phyloP scores from a whole-genome alignment of 2,888 invertebrate genomes.

The Marasmarcha lunaedactyla region DNA sequence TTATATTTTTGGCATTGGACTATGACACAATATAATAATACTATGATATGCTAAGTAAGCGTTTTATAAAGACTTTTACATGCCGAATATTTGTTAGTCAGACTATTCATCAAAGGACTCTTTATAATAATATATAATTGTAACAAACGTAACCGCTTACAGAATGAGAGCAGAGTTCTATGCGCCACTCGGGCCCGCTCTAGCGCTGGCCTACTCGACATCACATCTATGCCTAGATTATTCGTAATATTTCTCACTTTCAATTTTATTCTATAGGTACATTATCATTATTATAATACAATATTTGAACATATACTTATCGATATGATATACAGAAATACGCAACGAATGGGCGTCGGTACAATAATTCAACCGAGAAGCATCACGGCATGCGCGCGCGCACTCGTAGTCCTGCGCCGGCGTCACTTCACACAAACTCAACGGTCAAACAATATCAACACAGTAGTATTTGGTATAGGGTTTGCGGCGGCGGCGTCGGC shows the following conservation, averaged over 20 bases:
- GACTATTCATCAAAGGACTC: conserved; percentile 70
- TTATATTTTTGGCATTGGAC: conserved; percentile 72
- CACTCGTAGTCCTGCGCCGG: conserved; percentile 22
- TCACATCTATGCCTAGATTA: conserved; percentile 64
- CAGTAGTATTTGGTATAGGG: conserved; percentile 62
- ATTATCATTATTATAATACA: conserved; percentile 66
- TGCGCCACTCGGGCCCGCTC: conserved; percentile 49
- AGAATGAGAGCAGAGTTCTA: conserved; percentile 56
- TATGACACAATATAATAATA: conserved; percentile 72
- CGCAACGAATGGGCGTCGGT: conserved; percentile 61
- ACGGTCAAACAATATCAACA: conserved; percentile 59
- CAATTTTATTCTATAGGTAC: conserved; percentile 67
- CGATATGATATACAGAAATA: conserved; percentile 67
- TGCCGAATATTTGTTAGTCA: conserved; percentile 70
- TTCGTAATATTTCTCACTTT: conserved; percentile 69
- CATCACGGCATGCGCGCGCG: conserved; percentile 35
- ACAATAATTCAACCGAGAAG: conserved; percentile 54
- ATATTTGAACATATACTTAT: conserved; percentile 68
- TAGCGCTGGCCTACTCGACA: conserved; percentile 58
- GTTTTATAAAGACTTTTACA: conserved; percentile 71
- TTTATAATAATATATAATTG: conserved; percentile 66
- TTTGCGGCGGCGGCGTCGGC: conserved; percentile 29
- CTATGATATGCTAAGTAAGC: conserved; percentile 72
- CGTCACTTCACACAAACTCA: conserved; percentile 53
- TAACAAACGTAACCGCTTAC: conserved; percentile 69